phyloP scores from a whole-genome alignment of 2,113 vertebrate species.

The Rhinolophus ferrumequinum region DNA sequence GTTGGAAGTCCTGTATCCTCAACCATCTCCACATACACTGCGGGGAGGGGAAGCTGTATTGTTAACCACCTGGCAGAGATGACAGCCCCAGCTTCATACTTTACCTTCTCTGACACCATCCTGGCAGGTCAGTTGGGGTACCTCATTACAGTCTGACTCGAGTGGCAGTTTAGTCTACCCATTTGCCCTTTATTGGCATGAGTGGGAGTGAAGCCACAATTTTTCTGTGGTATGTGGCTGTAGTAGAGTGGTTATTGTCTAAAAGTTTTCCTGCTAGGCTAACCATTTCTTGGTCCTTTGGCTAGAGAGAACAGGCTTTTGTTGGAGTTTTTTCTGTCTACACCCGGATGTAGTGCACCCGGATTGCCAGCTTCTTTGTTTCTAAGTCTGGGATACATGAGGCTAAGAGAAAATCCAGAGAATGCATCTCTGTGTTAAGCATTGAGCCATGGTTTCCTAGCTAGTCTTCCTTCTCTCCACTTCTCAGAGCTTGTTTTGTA shows the following conservation, averaged over 20 bases:
- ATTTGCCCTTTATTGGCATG: not conserved
- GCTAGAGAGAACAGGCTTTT: not conserved
- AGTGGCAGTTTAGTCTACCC: not conserved
- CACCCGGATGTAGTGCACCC: not conserved
- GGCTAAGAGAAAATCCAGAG: not conserved
- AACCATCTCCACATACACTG: rapidly evolving
- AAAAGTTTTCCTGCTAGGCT: not conserved
- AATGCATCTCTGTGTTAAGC: not conserved
- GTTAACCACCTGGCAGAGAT: not conserved
- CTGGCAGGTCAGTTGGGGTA: rapidly evolving
- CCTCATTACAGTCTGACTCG: not conserved
- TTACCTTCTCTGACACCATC: not conserved
- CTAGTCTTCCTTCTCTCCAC: not conserved
- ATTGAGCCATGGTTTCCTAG: not conserved
- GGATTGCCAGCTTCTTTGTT: not conserved
- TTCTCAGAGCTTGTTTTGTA: not conserved
- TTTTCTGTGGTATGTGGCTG: not conserved
- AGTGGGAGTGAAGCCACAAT: rapidly evolving
- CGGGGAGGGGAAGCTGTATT: too few species aligned
- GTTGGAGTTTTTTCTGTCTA: not conserved
- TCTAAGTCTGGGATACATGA: not conserved
- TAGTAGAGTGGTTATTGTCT: not conserved
- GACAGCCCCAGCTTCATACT: not conserved
- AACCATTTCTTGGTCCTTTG: not conserved
- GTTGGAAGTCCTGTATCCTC: not conserved